Evolutionary conservation across 2,113 vertebrate genomes (phyloP), one percentile per base, ranked within the genome.

Genomic region (Trichechus manatus): DNA sequence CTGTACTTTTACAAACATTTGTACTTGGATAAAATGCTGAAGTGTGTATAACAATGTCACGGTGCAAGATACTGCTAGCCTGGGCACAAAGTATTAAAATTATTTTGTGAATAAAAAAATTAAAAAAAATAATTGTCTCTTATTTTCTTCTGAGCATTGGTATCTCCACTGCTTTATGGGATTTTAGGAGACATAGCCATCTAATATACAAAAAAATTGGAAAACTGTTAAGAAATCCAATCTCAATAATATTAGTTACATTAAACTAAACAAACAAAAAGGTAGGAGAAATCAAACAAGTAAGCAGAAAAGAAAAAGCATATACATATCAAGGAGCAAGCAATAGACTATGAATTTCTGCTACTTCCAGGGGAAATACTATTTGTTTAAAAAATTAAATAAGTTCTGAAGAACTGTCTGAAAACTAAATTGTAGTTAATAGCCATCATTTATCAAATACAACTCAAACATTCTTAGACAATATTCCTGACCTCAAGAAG

Each of bases 71-170:
- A 97, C 97, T 98, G 97, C 97, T 97, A 97, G 97, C 92, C 75
- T 83, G 93, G 94, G 96, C 96, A 96, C 96, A 97, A 96, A 97
- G 96, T 97, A 98, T 98, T 98, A 98, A 97, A 97, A 83, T 97
- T 97, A 97, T 98, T 98, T 98, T 98, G 98, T 98, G 95, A 97
- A 96, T 44, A 44, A 39, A 84, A 68, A 44, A 39, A 66, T 47
- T 13, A 66, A 33, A n/a, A 5, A 33, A 4, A 6, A 33, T 14
- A 42, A 39, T 20, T 70, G 1, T 63, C 23, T 74, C 53, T 44
- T 66, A 36, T 33, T 84, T 64, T 91, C 25, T 91, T 74, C 19
- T 39, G 2, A 9, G 9, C 7, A 19, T 44, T 91, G 78, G 2
- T 80, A 23, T 33, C 25, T 33, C 25, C 5, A 33, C n/a, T 80